These are phyloP conservation scores for Tenebrio molitor DNA, from an alignment of 1,140 invertebrate species.

Conservation along the genomic window DNA sequence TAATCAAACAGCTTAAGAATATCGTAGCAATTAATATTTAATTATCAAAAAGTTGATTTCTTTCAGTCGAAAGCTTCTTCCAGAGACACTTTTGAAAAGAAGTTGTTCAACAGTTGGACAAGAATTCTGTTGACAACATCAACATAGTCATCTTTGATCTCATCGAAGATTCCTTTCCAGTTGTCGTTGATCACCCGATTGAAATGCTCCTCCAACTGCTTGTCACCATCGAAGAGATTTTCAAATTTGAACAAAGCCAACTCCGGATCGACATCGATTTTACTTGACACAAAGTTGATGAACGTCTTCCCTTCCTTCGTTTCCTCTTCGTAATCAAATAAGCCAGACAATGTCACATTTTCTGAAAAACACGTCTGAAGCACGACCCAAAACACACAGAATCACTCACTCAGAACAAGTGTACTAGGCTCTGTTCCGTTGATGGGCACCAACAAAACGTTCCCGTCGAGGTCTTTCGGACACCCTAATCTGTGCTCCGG, in stretches of 20 bases:
- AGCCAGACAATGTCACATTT: background rate
- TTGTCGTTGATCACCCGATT: slow-evolving; percentile 3
- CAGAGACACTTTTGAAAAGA: slow-evolving; percentile 67
- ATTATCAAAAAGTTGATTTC: no score
- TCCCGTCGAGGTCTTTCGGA: background rate
- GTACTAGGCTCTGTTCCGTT: background rate
- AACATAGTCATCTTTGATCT: background rate
- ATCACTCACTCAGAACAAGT: background rate
- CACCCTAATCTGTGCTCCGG: background rate
- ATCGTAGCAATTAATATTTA: no score
- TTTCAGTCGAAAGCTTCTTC: slow-evolving; percentile 58
- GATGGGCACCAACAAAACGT: slow-evolving; percentile 1
- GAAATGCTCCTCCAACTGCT: background rate
- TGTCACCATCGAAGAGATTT: background rate
- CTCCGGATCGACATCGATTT: background rate
- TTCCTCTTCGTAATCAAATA: background rate
- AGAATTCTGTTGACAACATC: slow-evolving; percentile 57
- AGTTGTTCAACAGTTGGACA: slow-evolving; percentile 63
- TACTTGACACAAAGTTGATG: no score
- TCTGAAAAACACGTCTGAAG: background rate
- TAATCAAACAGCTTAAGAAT: no score
- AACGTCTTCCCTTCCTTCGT: background rate
- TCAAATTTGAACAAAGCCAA: background rate
- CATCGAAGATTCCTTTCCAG: background rate
- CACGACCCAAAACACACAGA: background rate